These are phyloP conservation scores for Lutra lutra DNA, from an alignment of 2,797 vertebrate species.

Conservation along the genomic window DNA sequence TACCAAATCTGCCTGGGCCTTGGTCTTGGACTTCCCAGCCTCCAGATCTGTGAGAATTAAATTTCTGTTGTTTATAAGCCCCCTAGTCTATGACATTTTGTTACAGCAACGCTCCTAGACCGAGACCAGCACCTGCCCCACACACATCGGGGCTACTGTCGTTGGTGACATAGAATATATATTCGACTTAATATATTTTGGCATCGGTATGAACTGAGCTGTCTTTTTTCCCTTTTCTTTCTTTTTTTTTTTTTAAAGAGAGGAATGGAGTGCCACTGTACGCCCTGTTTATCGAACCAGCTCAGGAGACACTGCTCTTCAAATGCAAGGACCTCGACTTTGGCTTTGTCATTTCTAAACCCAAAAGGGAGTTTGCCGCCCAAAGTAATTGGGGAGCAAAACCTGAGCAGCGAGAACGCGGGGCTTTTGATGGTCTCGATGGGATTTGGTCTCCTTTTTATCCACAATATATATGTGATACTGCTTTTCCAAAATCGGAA, in stretches of 20 bases:
- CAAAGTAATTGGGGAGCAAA: background rate
- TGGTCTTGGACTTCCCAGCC: background rate
- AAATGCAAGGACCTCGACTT: background rate
- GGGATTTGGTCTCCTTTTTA: background rate
- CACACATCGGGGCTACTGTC: fast-evolving
- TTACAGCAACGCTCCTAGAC: background rate
- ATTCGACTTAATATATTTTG: background rate
- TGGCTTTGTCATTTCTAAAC: background rate
- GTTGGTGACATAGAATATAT: fast-evolving
- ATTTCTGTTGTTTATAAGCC: background rate
- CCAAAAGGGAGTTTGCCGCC: background rate
- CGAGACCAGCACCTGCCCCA: background rate
- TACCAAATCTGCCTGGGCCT: background rate
- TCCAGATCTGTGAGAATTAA: background rate
- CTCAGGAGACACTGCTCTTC: background rate
- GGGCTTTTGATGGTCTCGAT: background rate
- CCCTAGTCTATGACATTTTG: background rate
- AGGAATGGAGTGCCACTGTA: background rate
- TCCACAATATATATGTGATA: fast-evolving
- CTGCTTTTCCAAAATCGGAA: background rate
- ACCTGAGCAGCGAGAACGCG: background rate
- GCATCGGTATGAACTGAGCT: fast-evolving
- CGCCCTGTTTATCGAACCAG: fast-evolving
- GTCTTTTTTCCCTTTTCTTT: background rate
- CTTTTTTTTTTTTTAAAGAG: background rate